A percentile compares a stretch with the other conserved stretches of the same genome.
Evolutionary conservation across 2,888 invertebrate species (phyloP).

Genomic region (Calameuta filiformis): DNA sequence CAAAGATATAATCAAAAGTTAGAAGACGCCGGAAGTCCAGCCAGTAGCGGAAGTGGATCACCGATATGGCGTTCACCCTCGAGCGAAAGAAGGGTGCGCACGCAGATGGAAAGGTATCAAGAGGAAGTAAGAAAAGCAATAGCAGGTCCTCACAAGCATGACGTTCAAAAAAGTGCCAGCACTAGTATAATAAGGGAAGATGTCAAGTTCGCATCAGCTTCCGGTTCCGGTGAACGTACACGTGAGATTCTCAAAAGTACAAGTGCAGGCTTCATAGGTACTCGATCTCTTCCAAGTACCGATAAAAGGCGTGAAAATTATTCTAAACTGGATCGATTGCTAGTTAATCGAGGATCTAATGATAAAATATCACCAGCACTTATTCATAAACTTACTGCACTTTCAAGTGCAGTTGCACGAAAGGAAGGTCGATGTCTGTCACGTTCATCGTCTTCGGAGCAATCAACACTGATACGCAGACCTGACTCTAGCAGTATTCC

Average conservation of each 20-base stretch:
- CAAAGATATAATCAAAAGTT: conserved; percentile 76
- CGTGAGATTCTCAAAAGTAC: conserved; percentile 22
- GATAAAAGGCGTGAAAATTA: not conserved
- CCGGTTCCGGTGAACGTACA: conserved; percentile 9
- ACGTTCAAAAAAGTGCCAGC: conserved; percentile 77
- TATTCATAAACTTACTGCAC: conserved; percentile 42
- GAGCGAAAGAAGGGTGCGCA: conserved; percentile 71
- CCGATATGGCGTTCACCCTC: conserved; percentile 75
- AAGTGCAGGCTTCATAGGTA: conserved; percentile 22
- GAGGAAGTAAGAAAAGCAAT: conserved; percentile 63
- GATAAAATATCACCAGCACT: conserved; percentile 38
- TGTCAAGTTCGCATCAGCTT: conserved; percentile 48
- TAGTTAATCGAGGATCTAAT: not conserved
- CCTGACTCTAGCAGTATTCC: not conserved
- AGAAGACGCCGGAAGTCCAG: conserved; percentile 65
- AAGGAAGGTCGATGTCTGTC: not conserved
- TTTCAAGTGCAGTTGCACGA: conserved; percentile 36
- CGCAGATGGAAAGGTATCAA: conserved; percentile 68
- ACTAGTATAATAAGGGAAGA: conserved; percentile 66
- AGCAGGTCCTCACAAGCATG: conserved; percentile 43
- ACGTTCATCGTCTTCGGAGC: not conserved
- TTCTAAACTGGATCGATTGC: not conserved
- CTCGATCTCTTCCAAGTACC: not conserved
- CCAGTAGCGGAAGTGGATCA: conserved; percentile 74
- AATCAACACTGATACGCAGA: not conserved